Base-by-base conservation (phyloP, 1,140 invertebrate genomes). In the Lordiphosa stackelbergi region DNA sequence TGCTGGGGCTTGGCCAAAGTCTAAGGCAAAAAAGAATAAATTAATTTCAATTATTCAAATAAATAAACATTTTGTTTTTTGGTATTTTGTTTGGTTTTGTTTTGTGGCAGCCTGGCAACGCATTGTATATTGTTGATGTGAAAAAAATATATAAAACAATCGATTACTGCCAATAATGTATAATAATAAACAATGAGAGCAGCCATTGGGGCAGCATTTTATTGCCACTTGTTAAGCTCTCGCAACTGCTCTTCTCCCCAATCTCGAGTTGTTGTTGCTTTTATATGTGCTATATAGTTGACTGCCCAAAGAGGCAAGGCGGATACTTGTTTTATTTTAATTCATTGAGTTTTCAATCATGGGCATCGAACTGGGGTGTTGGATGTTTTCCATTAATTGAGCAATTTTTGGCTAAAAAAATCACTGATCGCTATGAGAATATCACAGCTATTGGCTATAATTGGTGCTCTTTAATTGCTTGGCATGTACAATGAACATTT, bases 131-230 rank as follows among this genome's bases (percentile, higher is more conserved):
- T 37, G 55, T 31, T 31, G 10, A 54, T 11, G 35, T 45, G 42
- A 28, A 41, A 56, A 52, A 31, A 31, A 31, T 31, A 31, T 22
- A 45, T 22, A 40, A 24, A 53, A 69, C 65, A 74, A 70, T 79
- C 70, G 53, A 70, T 60, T 81, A 57, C 61, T 54, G 54, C 57
- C 69, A 71, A 74, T 71, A 79, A 79, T 79, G 74, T 71, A 78
- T 66, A 78, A 79, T 78, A 79, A 78, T 70, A 79, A 81, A 79
- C 66, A 79, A 74, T 60, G 52, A 53, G 43, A 58, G 56, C 66
- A 63, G 54, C 19, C 22, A 65, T 11, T 45, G 53, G 19, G 62
- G 37, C 68, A 77, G 54, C 57, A 65, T 60, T 69, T 77, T 65
- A 78, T 77, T 78, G 68, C 53, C 73, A 54, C 53, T 78, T 53